phyloP scores from a whole-genome alignment of 1,140 invertebrate species.

The Drosophila seguyi region DNA sequence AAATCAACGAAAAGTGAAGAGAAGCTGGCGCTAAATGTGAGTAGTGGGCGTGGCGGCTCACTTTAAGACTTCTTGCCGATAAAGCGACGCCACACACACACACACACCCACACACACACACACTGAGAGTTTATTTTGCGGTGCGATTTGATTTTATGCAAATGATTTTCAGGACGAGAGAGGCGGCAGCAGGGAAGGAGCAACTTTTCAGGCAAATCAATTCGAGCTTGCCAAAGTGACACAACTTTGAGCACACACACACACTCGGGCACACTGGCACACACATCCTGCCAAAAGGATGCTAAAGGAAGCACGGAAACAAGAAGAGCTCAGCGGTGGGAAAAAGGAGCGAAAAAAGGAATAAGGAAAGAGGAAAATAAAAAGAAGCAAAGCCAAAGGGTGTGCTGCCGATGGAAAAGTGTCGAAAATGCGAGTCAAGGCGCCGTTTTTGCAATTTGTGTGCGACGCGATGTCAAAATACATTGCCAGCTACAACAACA shows the following conservation, averaged over 20 bases:
- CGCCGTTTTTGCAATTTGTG: conserved; percentile 77
- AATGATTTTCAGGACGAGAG: conserved; percentile 61
- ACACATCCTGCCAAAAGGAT: conserved; percentile 38
- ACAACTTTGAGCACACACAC: conserved; percentile 41
- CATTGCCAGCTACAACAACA: conserved; percentile 43
- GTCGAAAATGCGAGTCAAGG: conserved; percentile 65
- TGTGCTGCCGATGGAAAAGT: conserved; percentile 35
- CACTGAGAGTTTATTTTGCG: conserved; percentile 72
- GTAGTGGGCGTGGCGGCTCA: conserved; percentile 42
- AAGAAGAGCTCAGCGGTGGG: conserved; percentile 2
- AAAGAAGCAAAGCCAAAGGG: neutral
- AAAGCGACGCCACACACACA: too few relatives aligned
- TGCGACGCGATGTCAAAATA: conserved; percentile 64
- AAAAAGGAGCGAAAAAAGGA: neutral
- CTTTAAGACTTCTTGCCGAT: conserved; percentile 34
- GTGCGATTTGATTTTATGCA: conserved; percentile 81
- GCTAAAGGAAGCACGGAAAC: conserved; percentile 28
- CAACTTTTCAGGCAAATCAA: conserved; percentile 77
- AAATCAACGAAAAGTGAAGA: neutral
- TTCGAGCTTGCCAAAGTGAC: conserved; percentile 78
- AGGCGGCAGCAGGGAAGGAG: conserved; percentile 12
- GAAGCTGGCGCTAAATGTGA: conserved; percentile 17
- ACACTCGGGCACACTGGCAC: conserved; percentile 3
- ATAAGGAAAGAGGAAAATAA: too few relatives aligned
- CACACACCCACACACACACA: conserved; percentile 11